These are phyloP conservation scores for Diarsia brunnea DNA, from an alignment of 2,888 invertebrate genomes.

Conservation along the genomic window DNA sequence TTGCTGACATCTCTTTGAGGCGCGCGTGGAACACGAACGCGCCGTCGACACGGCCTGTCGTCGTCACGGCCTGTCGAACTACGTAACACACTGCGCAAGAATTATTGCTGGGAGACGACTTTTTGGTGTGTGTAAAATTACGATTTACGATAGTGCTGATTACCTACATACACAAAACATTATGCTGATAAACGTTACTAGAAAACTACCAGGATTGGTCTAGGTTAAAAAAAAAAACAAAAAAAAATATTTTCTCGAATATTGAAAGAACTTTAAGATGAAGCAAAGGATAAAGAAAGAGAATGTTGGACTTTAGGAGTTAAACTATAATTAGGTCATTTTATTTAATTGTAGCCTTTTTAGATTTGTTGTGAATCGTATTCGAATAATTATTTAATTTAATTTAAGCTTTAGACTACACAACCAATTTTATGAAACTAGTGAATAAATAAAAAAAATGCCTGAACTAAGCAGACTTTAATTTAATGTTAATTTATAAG, in stretches of 20 bases:
- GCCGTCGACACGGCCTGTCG: too few relatives aligned
- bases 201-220: background rate
- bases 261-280: background rate
- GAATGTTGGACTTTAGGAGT: background rate
- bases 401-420: background rate
- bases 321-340: background rate
- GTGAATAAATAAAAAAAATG: background rate
- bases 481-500: background rate
- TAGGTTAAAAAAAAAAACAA: background rate
- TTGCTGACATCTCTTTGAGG: too few relatives aligned
- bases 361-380: constrained; percentile 25
- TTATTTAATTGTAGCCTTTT: background rate
- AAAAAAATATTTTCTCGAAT: constrained; percentile 15
- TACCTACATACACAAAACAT: too few relatives aligned
- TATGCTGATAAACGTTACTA: too few relatives aligned
- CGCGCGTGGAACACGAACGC: too few relatives aligned
- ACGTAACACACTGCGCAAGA: too few relatives aligned
- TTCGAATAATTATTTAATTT: constrained; percentile 5
- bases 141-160: too few relatives aligned
- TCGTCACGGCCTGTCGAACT: too few relatives aligned
- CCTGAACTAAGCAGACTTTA: background rate
- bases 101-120: too few relatives aligned
- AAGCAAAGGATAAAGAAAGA: background rate
- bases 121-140: too few relatives aligned
- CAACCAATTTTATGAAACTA: background rate